Evolutionary conservation across 1,140 invertebrate genomes (phyloP), one percentile per base, ranked within the genome.

Genomic region (Hylaeus volcanicus): DNA sequence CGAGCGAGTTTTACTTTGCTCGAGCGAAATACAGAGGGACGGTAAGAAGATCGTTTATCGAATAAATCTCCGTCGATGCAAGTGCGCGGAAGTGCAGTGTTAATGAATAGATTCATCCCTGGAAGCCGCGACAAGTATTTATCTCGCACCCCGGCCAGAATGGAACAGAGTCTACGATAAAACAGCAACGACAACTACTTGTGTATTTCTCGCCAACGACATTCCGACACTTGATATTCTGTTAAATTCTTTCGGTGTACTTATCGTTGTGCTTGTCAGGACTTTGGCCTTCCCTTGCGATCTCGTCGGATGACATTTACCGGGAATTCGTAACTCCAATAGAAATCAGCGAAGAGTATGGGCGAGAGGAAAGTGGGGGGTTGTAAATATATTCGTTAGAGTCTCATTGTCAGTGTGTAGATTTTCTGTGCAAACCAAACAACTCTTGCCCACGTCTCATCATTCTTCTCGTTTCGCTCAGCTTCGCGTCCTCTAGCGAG

Each of bases 351-450:
- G 61, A 41, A 63, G 61, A 41, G 37, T 74, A 58, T 74, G 5
- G 53, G 37, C 71, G 63, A 77, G 66, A 61, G 66, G 74, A 43
- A 53, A 53, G 53, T 72, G 80, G 15, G 66, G 55, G 69, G 6
- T 76, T 85, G 65, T 84, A 74, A 39, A 69, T 73, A 41, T 85
- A 39, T 43, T 41, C 79, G 65, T 77, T 41, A 68, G 79, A 77
- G 79, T 81, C 56, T 81, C 58, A 39, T 64, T 64, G 61, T 64
- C 39, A 43, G 39, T 65, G 84, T 86, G 72, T 74, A 43, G 63
- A 75, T 86, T 66, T 26, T 97, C 96, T 97, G 96, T 92, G 96
- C 97, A 94, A 95, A 93, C 92, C 93, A 94, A 26, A 91, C 90
- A 90, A 81, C 84, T 89, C 86, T 91, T 90, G 88, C 90, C 91